These are phyloP conservation scores for Metacarcinus magister DNA, from an alignment of 2,888 invertebrate genomes.

Conservation along the genomic window DNA sequence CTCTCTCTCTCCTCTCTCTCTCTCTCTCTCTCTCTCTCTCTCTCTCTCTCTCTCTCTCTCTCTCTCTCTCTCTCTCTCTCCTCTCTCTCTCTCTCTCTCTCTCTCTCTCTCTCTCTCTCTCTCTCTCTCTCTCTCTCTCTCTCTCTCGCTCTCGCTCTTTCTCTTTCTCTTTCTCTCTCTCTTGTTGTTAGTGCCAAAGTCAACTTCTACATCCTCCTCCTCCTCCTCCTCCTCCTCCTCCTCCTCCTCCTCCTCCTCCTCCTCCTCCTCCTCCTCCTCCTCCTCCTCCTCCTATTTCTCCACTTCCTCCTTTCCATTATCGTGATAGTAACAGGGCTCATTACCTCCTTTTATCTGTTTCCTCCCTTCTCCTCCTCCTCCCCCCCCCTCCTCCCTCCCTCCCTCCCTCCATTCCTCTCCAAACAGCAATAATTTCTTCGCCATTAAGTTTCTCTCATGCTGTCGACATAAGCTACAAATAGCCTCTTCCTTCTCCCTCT, in stretches of 20 bases:
- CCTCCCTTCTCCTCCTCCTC: not conserved
- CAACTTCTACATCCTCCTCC: too few species aligned
- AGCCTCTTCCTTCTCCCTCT: slow-evolving; percentile 4
- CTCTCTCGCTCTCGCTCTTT: not conserved
- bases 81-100: too few species aligned
- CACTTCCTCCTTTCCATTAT: slow-evolving; percentile 4
- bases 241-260: too few species aligned
- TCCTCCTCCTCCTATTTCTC: not conserved
- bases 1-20: slow-evolving; percentile 45
- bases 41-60: slow-evolving; percentile 35
- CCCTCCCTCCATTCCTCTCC: slow-evolving; percentile 18
- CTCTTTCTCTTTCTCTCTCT: slow-evolving; percentile 6
- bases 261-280: not conserved
- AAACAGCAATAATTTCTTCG: not conserved
- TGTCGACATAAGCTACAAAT: slow-evolving; percentile 36
- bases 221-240: too few species aligned
- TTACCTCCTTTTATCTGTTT: not conserved
- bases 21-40: slow-evolving; percentile 38
- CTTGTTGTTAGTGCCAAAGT: too few species aligned
- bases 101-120: not conserved
- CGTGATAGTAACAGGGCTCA: slow-evolving; percentile 21
- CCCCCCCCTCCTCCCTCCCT: not conserved
- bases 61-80: not conserved
- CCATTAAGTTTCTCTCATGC: not conserved
- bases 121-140: slow-evolving; percentile 46